Conservation (phyloP, 2,113 vertebrate genomes). For the Vimba vimba region DNA sequence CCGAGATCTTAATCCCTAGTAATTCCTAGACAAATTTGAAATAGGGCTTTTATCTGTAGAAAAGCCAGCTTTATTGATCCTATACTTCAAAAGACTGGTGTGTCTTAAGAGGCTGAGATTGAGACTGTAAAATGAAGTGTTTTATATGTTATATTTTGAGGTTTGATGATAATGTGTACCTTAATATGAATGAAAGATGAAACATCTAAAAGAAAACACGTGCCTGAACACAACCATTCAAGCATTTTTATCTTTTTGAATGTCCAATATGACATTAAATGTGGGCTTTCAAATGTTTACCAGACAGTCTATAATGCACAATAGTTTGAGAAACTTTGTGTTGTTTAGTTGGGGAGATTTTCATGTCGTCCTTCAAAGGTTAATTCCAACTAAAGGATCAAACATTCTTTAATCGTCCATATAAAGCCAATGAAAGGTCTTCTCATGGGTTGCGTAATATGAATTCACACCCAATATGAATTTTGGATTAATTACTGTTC, state of each 20-base stretch:
- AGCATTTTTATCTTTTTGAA: neutral
- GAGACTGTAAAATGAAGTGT: neutral
- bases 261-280: neutral
- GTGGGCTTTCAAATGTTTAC: neutral
- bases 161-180: neutral
- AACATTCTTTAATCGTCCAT: neutral
- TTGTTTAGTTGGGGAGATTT: neutral
- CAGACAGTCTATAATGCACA: neutral
- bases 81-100: neutral
- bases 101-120: neutral
- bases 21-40: neutral
- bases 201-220: neutral
- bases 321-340: neutral
- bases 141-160: neutral
- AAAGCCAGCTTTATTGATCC: neutral
- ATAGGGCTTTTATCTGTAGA: neutral
- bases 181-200: slow-evolving; percentile 4
- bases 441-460: neutral
- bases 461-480: slow-evolving; percentile 1
- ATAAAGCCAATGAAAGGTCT: neutral
- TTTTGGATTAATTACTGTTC: neutral
- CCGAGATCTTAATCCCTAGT: neutral
- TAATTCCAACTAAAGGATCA: neutral
- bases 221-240: neutral
- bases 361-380: neutral